phyloP scores from a whole-genome alignment of 2,888 invertebrate species.

The Archaeoteleia sp. region DNA sequence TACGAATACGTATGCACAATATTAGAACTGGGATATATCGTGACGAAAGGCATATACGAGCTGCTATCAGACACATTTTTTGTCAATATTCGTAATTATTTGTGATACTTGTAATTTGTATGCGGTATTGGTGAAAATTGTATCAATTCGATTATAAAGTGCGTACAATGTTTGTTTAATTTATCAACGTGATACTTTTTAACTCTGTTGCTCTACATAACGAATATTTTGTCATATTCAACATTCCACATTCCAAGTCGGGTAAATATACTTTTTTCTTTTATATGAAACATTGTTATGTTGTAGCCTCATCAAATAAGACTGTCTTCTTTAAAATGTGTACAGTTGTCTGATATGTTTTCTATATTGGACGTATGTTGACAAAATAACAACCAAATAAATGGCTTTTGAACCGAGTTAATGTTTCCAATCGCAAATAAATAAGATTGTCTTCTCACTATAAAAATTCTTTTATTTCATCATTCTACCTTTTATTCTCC shows the following conservation, averaged over 20 bases:
- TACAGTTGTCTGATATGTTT: constrained; percentile 42
- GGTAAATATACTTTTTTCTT: neutral
- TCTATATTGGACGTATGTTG: constrained; percentile 10
- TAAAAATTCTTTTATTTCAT: neutral
- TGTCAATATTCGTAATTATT: no score
- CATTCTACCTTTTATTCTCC: no score
- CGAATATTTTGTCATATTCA: neutral
- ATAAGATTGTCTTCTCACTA: constrained; percentile 3
- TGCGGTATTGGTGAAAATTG: no score
- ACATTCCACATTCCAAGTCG: constrained; percentile 5
- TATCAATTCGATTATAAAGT: no score
- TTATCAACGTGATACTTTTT: neutral
- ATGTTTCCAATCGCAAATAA: constrained; percentile 6
- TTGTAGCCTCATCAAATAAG: constrained; percentile 22
- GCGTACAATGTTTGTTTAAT: no score
- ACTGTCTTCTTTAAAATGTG: constrained; percentile 40
- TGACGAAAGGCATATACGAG: no score
- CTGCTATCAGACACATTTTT: no score
- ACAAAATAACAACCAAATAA: neutral
- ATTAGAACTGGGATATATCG: neutral
- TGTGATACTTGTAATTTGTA: no score
- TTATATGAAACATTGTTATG: neutral
- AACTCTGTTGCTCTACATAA: neutral
- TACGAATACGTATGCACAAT: neutral
- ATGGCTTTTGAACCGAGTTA: neutral